Conservation (phyloP, 23 tunicate species). For the Phallusia fumigata region DNA sequence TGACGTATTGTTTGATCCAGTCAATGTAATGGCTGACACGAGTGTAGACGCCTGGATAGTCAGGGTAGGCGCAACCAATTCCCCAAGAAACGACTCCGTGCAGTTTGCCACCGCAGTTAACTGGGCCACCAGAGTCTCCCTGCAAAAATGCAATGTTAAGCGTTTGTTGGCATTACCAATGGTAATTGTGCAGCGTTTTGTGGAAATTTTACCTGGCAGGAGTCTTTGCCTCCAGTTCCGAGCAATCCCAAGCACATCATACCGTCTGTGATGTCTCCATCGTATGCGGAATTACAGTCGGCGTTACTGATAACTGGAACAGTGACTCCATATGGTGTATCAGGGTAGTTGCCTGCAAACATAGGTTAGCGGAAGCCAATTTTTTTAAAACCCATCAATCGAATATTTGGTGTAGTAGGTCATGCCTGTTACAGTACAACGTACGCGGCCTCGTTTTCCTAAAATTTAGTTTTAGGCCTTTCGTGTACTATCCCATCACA, state of each 20-base stretch:
- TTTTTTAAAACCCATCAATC: too few relatives aligned
- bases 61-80: conserved; percentile 48
- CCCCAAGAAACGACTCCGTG: conserved; percentile 71
- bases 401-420: too few relatives aligned
- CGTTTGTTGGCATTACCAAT: too few relatives aligned
- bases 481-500: too few relatives aligned
- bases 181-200: too few relatives aligned
- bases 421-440: too few relatives aligned
- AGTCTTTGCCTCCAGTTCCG: conserved; percentile 74
- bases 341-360: conserved; percentile 42
- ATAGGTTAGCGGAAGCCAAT: neutral
- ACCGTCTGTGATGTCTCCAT: conserved; percentile 58
- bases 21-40: conserved; percentile 46
- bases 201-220: conserved; percentile 72
- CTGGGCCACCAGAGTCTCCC: conserved; percentile 92
- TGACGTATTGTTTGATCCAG: conserved; percentile 43
- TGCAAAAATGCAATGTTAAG: neutral
- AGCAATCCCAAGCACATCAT: conserved; percentile 79
- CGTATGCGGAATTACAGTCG: conserved; percentile 62
- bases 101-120: conserved; percentile 34
- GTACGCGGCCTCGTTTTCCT: too few relatives aligned
- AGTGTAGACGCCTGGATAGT: conserved; percentile 77
- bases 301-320: conserved; percentile 61
- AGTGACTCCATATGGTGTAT: conserved; percentile 45
- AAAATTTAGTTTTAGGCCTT: too few relatives aligned